Conservation (phyloP, 2,888 invertebrate genomes). For the Scelioninae gen. 1 region DNA sequence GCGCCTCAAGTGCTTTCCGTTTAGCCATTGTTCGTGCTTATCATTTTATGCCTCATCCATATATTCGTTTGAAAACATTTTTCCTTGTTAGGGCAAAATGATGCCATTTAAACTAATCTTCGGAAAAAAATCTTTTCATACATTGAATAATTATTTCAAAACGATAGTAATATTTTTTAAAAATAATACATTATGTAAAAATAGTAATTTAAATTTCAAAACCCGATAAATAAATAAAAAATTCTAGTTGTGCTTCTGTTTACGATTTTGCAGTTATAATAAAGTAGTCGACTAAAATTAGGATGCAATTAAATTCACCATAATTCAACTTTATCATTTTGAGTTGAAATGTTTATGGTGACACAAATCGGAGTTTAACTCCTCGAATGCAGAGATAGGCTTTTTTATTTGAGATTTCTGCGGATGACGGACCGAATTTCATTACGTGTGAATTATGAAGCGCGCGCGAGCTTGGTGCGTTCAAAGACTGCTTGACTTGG, state of each 20-base stretch:
- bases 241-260: background rate
- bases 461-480: slow-evolving; percentile 20
- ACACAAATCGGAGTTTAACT: slow-evolving; percentile 36
- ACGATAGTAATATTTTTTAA: no score
- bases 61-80: slow-evolving; percentile 28
- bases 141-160: no score
- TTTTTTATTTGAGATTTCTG: slow-evolving; percentile 48
- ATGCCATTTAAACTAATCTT: background rate
- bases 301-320: slow-evolving; percentile 40
- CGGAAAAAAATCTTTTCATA: no score
- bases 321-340: slow-evolving; percentile 51
- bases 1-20: slow-evolving; percentile 73
- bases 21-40: slow-evolving; percentile 62
- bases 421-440: slow-evolving; percentile 57
- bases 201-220: background rate
- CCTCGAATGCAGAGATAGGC: slow-evolving; percentile 11
- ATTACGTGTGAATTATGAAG: slow-evolving; percentile 63
- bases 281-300: slow-evolving; percentile 38
- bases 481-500: slow-evolving; percentile 52
- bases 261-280: background rate
- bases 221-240: no score
- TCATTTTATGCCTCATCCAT: slow-evolving; percentile 33
- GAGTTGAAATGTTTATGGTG: slow-evolving; percentile 56
- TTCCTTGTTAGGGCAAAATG: background rate
- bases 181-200: background rate